phyloP scores from a whole-genome alignment of 2,888 invertebrate genomes.

The Acronicta psi region DNA sequence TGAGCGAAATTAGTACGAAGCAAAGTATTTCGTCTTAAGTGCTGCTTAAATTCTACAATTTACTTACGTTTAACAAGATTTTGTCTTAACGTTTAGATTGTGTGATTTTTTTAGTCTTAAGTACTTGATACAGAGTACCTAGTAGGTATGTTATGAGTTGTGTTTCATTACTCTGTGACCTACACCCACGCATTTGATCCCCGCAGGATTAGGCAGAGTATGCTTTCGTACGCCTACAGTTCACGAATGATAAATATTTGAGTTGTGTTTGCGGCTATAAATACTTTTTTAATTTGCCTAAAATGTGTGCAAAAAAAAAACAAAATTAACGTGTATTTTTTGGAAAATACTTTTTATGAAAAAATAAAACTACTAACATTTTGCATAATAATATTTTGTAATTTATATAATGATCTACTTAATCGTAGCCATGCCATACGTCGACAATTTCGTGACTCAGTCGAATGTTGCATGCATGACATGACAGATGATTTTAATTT shows the following conservation, averaged over 20 bases:
- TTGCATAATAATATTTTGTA: too few species aligned
- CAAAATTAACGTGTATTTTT: too few species aligned
- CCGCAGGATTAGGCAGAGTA: slow-evolving; percentile 30
- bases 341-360: neutral
- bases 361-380: too few species aligned
- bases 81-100: slow-evolving; percentile 32
- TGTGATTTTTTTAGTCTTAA: slow-evolving; percentile 28
- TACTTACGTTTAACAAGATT: slow-evolving; percentile 35
- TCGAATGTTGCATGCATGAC: slow-evolving; percentile 1
- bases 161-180: slow-evolving; percentile 29
- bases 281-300: neutral
- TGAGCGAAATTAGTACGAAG: slow-evolving; percentile 59
- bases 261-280: slow-evolving; percentile 19
- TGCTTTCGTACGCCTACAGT: slow-evolving; percentile 24
- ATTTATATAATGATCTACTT: neutral
- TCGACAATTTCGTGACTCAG: neutral
- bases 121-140: slow-evolving; percentile 23
- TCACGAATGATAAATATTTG: slow-evolving; percentile 33
- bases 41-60: slow-evolving; percentile 56
- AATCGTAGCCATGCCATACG: neutral
- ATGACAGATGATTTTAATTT: slow-evolving; percentile 8
- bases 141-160: slow-evolving; percentile 35
- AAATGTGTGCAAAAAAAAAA: neutral
- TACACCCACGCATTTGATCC: slow-evolving; percentile 17
- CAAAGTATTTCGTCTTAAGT: slow-evolving; percentile 63